Evolutionary conservation across 2,888 invertebrate genomes (phyloP).

Genomic region (Drosophila multiciliata): DNA sequence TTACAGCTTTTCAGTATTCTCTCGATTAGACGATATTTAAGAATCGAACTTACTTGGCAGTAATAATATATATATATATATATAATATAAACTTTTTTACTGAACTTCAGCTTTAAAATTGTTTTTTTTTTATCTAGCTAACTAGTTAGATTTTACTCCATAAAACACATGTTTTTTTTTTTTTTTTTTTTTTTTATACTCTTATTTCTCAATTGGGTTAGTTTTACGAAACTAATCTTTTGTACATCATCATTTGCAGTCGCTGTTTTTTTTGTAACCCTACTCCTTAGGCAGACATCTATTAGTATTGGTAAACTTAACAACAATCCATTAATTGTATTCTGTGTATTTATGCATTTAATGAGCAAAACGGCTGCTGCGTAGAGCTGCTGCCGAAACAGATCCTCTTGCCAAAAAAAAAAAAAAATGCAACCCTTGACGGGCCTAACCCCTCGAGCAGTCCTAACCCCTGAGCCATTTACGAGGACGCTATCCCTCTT

Average conservation of each 20-base stretch:
- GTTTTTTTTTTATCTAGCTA: not conserved
- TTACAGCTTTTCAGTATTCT: too few species aligned
- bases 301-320: constrained; percentile 5
- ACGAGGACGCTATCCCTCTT: constrained; percentile 14
- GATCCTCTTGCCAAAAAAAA: constrained; percentile 7
- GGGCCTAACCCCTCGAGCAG: constrained; percentile 1
- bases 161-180: not conserved
- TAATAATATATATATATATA: too few species aligned
- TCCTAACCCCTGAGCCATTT: constrained; percentile 33
- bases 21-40: not conserved
- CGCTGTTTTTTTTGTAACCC: not conserved
- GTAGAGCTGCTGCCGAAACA: constrained; percentile 3
- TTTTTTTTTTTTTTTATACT: not conserved
- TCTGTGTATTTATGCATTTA: constrained; percentile 3
- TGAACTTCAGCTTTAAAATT: not conserved
- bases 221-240: not conserved
- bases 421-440: constrained; percentile 20
- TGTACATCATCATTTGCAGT: not conserved
- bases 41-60: not conserved
- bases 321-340: constrained; percentile 40
- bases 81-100: too few species aligned
- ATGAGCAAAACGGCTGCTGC: not conserved
- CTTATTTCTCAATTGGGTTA: not conserved
- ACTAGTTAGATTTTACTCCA: not conserved
- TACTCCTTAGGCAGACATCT: not conserved